Percentiles rank a stretch among this genome's conserved stretches.
These are phyloP conservation scores for Merodon equestris DNA, from an alignment of 2,888 invertebrate species.

Conservation along the genomic window DNA sequence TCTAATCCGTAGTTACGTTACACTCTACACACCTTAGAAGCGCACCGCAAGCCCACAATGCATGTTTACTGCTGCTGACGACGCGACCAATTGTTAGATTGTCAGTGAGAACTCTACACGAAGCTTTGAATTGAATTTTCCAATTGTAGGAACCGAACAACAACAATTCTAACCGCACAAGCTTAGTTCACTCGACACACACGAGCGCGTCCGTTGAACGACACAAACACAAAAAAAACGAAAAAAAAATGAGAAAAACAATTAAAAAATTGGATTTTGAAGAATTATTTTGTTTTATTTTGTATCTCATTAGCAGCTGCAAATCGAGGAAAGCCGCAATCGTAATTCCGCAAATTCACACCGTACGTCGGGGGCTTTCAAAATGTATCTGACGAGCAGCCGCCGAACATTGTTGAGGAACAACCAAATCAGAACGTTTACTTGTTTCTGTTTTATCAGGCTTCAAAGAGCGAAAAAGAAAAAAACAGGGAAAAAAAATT, in stretches of 20 bases:
- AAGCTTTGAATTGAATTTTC: constrained; percentile 52
- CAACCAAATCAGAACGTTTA: constrained; percentile 48
- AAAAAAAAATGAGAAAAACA: constrained; percentile 23
- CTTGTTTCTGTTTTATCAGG: not conserved
- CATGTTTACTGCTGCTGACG: constrained; percentile 56
- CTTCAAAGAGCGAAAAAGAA: no score
- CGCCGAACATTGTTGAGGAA: constrained; percentile 53
- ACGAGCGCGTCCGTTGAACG: constrained; percentile 29
- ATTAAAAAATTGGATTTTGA: no score
- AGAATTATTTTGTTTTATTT: no score
- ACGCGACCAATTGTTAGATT: constrained; percentile 68
- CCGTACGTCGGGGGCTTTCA: constrained; percentile 38
- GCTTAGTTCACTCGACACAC: constrained; percentile 27
- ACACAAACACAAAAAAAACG: constrained; percentile 40
- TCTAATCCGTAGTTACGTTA: not conserved
- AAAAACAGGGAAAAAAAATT: no score
- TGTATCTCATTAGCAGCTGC: constrained; percentile 31
- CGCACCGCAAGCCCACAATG: constrained; percentile 36
- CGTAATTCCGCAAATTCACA: no score
- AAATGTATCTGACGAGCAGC: constrained; percentile 33
- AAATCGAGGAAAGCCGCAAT: constrained; percentile 25
- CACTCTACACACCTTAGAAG: constrained; percentile 35
- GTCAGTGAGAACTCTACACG: constrained; percentile 58
- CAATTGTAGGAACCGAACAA: constrained; percentile 46
- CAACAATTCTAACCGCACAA: constrained; percentile 22